Evolutionary conservation across 2,797 vertebrate species (phyloP).

Genomic region (Lepilemur septentrionalis): DNA sequence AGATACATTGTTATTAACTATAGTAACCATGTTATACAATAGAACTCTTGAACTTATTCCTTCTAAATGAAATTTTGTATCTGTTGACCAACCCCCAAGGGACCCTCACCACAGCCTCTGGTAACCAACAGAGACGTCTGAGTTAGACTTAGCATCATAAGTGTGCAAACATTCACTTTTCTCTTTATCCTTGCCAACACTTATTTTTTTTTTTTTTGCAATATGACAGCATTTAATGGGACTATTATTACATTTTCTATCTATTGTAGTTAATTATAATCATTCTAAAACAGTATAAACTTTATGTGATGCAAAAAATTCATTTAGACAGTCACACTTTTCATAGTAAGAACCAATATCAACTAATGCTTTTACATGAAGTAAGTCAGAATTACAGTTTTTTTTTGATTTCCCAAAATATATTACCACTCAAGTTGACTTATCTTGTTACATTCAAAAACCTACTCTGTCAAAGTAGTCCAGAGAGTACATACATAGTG

Average conservation of each 20-base stretch:
- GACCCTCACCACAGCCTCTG: neutral
- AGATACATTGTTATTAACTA: too few species aligned
- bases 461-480: too few species aligned
- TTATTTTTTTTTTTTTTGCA: neutral
- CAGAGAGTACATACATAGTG: too few species aligned
- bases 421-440: too few species aligned
- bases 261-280: neutral
- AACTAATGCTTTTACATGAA: neutral
- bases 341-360: neutral
- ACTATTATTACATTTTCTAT: neutral
- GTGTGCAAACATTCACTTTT: neutral
- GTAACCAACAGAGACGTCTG: neutral
- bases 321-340: neutral
- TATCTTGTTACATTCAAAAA: too few species aligned
- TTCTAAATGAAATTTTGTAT: neutral
- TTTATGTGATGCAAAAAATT: neutral
- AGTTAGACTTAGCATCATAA: neutral
- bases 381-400: neutral
- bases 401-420: neutral
- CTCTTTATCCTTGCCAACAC: neutral
- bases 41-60: neutral
- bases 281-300: neutral
- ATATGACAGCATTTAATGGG: neutral
- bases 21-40: neutral
- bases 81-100: neutral